These are phyloP conservation scores for Spisula subtruncata DNA, from an alignment of 2,888 invertebrate species.

Conservation along the genomic window DNA sequence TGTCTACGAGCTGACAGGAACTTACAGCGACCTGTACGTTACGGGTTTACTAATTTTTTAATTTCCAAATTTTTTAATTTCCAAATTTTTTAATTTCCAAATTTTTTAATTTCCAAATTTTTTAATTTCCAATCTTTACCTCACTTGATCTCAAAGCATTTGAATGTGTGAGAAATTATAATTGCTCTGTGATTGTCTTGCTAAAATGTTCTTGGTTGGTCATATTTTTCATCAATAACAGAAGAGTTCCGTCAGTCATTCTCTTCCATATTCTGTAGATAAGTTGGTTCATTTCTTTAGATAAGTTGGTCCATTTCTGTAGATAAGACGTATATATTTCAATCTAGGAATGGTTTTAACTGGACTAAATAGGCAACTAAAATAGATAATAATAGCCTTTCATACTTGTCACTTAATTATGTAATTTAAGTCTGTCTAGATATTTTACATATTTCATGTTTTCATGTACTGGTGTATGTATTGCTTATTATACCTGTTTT, in stretches of 20 bases:
- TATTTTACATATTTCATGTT: no score
- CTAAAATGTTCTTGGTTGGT: neutral
- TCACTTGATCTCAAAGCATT: neutral
- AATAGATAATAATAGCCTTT: no score
- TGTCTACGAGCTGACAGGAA: slow-evolving; percentile 90
- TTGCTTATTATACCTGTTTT: neutral
- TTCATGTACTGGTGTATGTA: no score
- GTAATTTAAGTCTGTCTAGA: no score
- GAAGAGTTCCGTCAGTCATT: neutral
- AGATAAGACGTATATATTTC: no score
- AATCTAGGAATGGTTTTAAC: no score
- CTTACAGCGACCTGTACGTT: slow-evolving; percentile 34
- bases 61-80: no score
- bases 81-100: no score
- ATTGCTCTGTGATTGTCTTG: neutral
- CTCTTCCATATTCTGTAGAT: neutral
- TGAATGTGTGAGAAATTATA: no score
- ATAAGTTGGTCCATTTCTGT: neutral
- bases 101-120: no score
- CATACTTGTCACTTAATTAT: no score
- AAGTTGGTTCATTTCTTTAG: neutral
- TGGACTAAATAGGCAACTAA: no score
- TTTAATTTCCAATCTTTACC: neutral
- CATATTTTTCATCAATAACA: neutral
- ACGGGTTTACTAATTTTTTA: neutral